Evolutionary conservation across 2,888 invertebrate species (phyloP).

Genomic region (Polydrusus tereticollis): DNA sequence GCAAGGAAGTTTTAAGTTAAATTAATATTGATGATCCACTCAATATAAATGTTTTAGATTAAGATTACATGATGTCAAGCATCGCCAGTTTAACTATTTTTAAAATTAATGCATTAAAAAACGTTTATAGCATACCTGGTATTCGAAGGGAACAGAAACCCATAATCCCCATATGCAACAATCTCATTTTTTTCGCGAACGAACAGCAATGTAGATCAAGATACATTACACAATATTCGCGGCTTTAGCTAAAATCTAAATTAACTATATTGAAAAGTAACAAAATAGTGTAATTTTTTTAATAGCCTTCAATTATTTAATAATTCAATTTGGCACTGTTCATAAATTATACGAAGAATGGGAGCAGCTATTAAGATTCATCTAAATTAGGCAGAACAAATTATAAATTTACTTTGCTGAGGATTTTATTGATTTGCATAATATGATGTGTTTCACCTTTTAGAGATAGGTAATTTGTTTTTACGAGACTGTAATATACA

Average conservation of each 20-base stretch:
- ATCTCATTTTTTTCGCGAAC: neutral
- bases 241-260: constrained; percentile 18
- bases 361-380: constrained; percentile 8
- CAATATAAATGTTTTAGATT: too few species aligned
- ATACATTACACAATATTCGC: constrained; percentile 1
- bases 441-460: neutral
- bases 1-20: too few species aligned
- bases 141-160: neutral
- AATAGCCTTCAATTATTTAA: neutral
- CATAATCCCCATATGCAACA: neutral
- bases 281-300: neutral
- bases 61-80: too few species aligned
- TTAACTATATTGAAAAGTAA: neutral
- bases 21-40: too few species aligned
- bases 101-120: neutral
- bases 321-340: constrained; percentile 2
- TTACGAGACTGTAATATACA: too few species aligned
- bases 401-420: neutral
- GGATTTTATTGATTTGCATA: constrained; percentile 5
- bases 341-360: constrained; percentile 4
- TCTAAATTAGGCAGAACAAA: constrained; percentile 6
- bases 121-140: neutral
- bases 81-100: too few species aligned
- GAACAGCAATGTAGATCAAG: constrained; percentile 9
- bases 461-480: too few species aligned